These are phyloP conservation scores for Emydocephalus ijimae DNA, from an alignment of 2,113 vertebrate species.

Conservation along the genomic window DNA sequence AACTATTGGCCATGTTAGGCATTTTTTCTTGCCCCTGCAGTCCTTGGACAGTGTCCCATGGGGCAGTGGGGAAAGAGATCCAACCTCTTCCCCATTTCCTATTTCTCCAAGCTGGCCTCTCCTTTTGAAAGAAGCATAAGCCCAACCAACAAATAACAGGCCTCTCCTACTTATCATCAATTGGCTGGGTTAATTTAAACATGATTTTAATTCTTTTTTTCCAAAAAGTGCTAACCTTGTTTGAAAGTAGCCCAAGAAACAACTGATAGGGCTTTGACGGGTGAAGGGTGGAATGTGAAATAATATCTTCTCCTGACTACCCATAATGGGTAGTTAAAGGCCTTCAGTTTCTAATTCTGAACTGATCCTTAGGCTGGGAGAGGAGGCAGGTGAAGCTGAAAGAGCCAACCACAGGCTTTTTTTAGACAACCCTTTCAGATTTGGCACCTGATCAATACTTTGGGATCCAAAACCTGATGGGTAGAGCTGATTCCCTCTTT, in stretches of 20 bases:
- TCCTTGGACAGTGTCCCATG: not conserved
- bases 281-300: not conserved
- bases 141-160: not conserved
- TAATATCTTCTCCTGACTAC: not conserved
- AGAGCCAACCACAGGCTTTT: accelerated
- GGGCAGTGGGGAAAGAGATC: not conserved
- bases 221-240: not conserved
- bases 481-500: not conserved
- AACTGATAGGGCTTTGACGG: not conserved
- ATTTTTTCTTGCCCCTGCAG: not conserved
- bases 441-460: not conserved
- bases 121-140: not conserved
- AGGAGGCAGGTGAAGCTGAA: not conserved
- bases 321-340: not conserved
- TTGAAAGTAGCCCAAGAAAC: not conserved
- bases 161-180: not conserved
- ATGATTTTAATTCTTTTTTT: not conserved
- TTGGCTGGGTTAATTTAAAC: not conserved
- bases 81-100: not conserved
- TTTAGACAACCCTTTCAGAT: not conserved
- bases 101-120: not conserved
- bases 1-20: not conserved
- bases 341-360: not conserved
- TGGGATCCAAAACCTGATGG: not conserved
- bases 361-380: not conserved